A percentile compares a stretch with the other conserved stretches of the same genome.
Evolutionary conservation across 2,888 invertebrate species (phyloP).

Genomic region (Eupithecia pulchellata): DNA sequence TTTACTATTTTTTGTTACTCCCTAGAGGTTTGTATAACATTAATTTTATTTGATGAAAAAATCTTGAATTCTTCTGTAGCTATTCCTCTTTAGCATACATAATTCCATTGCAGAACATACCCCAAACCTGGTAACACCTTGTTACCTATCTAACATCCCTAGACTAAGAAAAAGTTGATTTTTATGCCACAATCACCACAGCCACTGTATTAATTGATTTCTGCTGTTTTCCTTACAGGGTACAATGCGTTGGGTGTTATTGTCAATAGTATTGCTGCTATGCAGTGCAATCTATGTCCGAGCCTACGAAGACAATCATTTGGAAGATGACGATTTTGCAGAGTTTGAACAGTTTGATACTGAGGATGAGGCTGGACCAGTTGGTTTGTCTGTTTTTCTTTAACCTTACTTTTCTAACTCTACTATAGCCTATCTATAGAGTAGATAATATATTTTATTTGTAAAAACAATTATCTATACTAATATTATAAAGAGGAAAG

Average conservation of each 20-base stretch:
- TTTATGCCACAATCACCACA: background rate
- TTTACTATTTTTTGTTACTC: background rate
- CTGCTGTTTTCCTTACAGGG: conserved; percentile 25
- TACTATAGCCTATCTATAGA: too few relatives aligned
- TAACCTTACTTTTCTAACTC: background rate
- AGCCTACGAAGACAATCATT: conserved; percentile 71
- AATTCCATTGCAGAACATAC: background rate
- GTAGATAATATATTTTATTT: too few relatives aligned
- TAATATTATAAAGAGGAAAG: too few relatives aligned
- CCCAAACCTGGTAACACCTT: too few relatives aligned
- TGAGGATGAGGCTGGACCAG: conserved; percentile 81
- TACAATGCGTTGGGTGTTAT: conserved; percentile 67
- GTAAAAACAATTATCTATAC: too few relatives aligned
- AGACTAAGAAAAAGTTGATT: too few relatives aligned
- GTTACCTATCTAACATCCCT: too few relatives aligned
- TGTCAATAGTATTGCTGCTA: conserved; percentile 64
- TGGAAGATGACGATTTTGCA: conserved; percentile 96
- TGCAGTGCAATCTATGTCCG: conserved; percentile 64
- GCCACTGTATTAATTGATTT: background rate
- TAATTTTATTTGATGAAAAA: background rate
- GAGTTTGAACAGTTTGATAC: conserved; percentile 96
- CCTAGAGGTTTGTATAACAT: background rate
- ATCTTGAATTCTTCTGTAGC: background rate
- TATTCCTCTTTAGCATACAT: background rate
- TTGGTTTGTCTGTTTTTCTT: conserved; percentile 46